Evolutionary conservation across 2,797 vertebrate species (phyloP).

Genomic region (Menidia menidia): DNA sequence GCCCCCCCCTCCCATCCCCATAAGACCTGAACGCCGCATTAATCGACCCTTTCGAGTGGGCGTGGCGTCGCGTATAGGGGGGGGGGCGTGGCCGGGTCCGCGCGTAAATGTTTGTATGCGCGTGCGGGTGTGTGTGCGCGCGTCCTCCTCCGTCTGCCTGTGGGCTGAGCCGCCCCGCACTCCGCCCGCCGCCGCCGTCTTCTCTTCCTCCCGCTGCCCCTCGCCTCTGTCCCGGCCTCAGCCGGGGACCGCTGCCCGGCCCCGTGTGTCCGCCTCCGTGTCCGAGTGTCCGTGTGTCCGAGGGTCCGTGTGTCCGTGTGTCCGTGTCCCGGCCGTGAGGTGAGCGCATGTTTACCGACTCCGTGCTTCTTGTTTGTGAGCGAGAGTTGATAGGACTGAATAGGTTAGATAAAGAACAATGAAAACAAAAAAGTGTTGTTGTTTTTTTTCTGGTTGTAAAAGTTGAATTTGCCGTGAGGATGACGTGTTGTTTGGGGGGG

Average conservation of each 20-base stretch:
- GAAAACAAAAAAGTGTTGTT: background rate
- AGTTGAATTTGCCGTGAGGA: constrained; percentile 43
- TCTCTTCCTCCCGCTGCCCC: constrained; percentile 20
- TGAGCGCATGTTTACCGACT: constrained; percentile 53
- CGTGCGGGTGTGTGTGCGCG: background rate
- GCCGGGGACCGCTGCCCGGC: constrained; percentile 70
- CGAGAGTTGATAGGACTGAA: background rate
- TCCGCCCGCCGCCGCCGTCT: background rate
- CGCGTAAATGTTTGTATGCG: constrained; percentile 26
- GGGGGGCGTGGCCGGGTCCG: constrained; percentile 48
- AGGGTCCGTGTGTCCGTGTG: constrained; percentile 19
- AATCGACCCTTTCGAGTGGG: constrained; percentile 56
- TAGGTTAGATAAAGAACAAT: background rate
- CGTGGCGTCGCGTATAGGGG: constrained; percentile 58
- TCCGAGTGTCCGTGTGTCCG: constrained; percentile 28
- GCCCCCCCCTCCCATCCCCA: constrained; percentile 20
- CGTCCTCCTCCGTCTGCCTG: constrained; percentile 21
- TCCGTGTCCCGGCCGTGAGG: constrained; percentile 46
- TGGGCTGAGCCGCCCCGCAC: no score
- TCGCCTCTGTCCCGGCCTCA: constrained; percentile 46
- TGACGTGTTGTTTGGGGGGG: constrained; percentile 46
- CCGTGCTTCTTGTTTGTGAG: background rate
- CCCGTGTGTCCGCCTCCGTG: constrained; percentile 35
- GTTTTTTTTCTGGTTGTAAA: constrained; percentile 39
- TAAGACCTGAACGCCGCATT: constrained; percentile 68